Base-by-base conservation (phyloP, 2,888 invertebrate species). In the Tetranychus truncatus region DNA sequence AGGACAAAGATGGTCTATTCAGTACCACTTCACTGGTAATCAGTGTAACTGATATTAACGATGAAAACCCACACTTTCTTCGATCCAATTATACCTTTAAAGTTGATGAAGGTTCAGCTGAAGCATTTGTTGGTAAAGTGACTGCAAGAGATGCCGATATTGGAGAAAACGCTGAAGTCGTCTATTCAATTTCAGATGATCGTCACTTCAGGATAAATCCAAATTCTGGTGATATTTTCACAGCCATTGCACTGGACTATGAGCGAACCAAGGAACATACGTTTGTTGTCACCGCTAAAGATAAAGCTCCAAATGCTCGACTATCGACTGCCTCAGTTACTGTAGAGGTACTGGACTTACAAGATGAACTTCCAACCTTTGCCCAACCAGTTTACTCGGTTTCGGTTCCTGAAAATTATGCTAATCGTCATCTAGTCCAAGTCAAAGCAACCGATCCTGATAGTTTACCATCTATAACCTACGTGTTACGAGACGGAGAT, bases 301-400 rank as follows among this genome's bases (percentile, higher is more conserved):
- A 94, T 81, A 91, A 91, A 24, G 93, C 91, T 0, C 87, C 89
- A 0, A 91, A 92, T 85, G 88, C 90, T 5, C 86, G 92, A 18
- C 85, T 92, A 45, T 91, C 92, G 1, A 93, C 93, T 0, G 92
- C 92, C 0, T 91, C 91, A 1, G 91, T 93, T n/a, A 89, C 91
- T 0, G 88, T 94, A 0, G 84, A 86, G 79, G 91, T 93, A 0
- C 84, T 87, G 74, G 93, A 94, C 81, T 84, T 89, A 0, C 88
- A 89, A 75, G 94, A 94, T 81, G 93, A 93, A 82, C 85, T 88
- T 65, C 93, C 93, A 0, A 85, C 89, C 72, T 94, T 94, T 82
- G 85, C 85, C 74, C 87, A 88, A 78, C 84, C 87, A 1, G 83
- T 87, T 45, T 91, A 92, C 80, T 88, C 90, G 79, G 89, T 89